A percentile compares a stretch with the other conserved stretches of the same genome.
These are phyloP conservation scores for Cryptoblepharus egeriae DNA, from an alignment of 2,797 vertebrate species.

Conservation along the genomic window DNA sequence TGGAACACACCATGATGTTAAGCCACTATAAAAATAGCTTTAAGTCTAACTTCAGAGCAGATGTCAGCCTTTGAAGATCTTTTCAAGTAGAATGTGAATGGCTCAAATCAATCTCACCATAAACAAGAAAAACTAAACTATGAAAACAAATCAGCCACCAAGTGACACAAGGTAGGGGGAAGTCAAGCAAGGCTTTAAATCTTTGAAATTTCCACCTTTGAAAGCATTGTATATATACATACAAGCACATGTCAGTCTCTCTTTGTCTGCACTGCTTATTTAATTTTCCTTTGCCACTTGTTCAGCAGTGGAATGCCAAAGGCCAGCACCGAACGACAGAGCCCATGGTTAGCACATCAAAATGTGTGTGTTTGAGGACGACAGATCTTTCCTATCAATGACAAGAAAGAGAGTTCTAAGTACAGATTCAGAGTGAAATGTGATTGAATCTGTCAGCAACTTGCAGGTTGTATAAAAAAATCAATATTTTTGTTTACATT, in stretches of 20 bases:
- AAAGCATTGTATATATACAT: constrained; percentile 23
- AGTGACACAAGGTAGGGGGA: background rate
- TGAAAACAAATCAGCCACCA: constrained; percentile 24
- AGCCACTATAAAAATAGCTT: constrained; percentile 21
- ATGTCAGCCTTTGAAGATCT: constrained; percentile 45
- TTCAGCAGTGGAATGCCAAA: constrained; percentile 23
- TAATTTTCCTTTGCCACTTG: constrained; percentile 32
- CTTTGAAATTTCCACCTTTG: constrained; percentile 29
- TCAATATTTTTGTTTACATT: background rate
- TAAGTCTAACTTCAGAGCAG: constrained; percentile 50
- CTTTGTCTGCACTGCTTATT: constrained; percentile 43
- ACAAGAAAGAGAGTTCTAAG: background rate
- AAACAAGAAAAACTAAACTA: constrained; percentile 48
- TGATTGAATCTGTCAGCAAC: background rate
- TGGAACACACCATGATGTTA: background rate
- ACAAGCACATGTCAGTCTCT: constrained; percentile 7
- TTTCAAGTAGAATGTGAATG: constrained; percentile 52
- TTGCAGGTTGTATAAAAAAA: constrained; percentile 1
- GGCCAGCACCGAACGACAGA: background rate
- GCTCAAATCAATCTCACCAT: constrained; percentile 22
- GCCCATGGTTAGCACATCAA: background rate
- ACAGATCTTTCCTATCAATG: background rate
- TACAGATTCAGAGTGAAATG: background rate
- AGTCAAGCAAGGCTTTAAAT: constrained; percentile 30
- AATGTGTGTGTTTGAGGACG: background rate